A percentile compares a stretch with the other conserved stretches of the same genome.
Conservation (phyloP, 2,797 vertebrate genomes). For the Danio albolineatus region DNA sequence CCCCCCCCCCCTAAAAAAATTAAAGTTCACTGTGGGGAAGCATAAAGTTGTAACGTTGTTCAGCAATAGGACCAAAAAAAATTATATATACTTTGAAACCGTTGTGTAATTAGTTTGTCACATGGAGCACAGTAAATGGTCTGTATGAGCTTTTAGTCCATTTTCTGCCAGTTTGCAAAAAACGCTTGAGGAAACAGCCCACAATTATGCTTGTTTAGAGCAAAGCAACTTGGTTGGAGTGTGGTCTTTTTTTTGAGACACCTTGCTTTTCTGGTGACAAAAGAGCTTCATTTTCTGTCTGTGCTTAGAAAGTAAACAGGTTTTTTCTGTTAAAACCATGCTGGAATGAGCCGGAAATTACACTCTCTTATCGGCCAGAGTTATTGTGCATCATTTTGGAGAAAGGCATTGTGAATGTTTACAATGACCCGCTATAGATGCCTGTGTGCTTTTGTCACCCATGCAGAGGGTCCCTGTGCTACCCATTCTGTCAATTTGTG, state of each 20-base stretch:
- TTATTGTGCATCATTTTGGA: constrained; percentile 56
- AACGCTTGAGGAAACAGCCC: constrained; percentile 1
- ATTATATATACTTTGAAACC: background rate
- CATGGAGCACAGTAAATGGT: background rate
- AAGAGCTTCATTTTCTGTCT: constrained; percentile 31
- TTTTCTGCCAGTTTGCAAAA: background rate
- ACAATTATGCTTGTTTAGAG: constrained; percentile 19
- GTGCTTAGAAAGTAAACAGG: constrained; percentile 66
- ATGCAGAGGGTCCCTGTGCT: constrained; percentile 10
- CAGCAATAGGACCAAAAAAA: background rate
- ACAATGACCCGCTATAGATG: constrained; percentile 2
- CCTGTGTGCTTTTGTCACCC: constrained; percentile 13
- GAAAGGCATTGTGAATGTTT: constrained; percentile 46
- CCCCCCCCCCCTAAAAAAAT: too few relatives aligned
- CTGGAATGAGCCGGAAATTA: constrained; percentile 55
- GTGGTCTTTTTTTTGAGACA: constrained; percentile 21
- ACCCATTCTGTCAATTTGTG: constrained; percentile 32
- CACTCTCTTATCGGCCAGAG: constrained; percentile 69
- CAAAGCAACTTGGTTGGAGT: constrained; percentile 6
- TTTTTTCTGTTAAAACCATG: constrained; percentile 63
- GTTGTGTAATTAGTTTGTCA: background rate
- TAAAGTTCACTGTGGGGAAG: too few relatives aligned
- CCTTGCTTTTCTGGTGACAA: constrained; percentile 33
- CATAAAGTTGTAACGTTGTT: background rate
- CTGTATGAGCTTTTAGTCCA: background rate